Evolutionary conservation across 1,140 invertebrate genomes (phyloP).

Genomic region (Heliconius nattereri): DNA sequence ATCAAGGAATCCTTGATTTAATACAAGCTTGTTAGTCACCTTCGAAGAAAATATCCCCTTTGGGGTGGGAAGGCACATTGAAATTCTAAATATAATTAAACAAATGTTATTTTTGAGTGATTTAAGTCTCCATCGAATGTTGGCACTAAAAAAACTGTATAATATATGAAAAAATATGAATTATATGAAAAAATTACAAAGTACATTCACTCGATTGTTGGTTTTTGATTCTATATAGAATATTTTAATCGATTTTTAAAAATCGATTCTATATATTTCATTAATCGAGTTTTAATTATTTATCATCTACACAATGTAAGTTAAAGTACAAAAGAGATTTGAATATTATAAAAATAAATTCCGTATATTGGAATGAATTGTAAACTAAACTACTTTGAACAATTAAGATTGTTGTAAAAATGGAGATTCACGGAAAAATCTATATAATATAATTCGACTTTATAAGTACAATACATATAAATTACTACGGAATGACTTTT

Average conservation of each 20-base stretch:
- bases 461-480: constrained; percentile 45
- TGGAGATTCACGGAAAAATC: constrained; percentile 1
- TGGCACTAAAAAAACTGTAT: constrained; percentile 27
- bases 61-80: constrained; percentile 68
- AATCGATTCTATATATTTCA: neutral
- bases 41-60: constrained; percentile 56
- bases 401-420: constrained; percentile 3
- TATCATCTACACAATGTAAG: neutral
- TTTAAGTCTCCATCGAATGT: constrained; percentile 36
- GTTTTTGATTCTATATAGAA: neutral
- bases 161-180: neutral
- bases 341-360: constrained; percentile 49
- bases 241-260: neutral
- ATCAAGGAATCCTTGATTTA: constrained; percentile 47
- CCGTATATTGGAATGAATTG: constrained; percentile 58
- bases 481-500: constrained; percentile 31
- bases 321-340: neutral
- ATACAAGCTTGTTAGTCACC: constrained; percentile 52
- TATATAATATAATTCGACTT: constrained; percentile 25
- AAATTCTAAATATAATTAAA: constrained; percentile 28
- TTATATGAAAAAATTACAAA: constrained; percentile 17
- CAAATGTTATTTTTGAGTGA: constrained; percentile 17
- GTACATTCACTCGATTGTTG: neutral
- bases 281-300: neutral
- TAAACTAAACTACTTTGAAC: constrained; percentile 12